Percentiles rank a stretch among this genome's conserved stretches.
These are phyloP conservation scores for Galeopterus variegatus DNA, from an alignment of 2,113 vertebrate species.

Conservation along the genomic window DNA sequence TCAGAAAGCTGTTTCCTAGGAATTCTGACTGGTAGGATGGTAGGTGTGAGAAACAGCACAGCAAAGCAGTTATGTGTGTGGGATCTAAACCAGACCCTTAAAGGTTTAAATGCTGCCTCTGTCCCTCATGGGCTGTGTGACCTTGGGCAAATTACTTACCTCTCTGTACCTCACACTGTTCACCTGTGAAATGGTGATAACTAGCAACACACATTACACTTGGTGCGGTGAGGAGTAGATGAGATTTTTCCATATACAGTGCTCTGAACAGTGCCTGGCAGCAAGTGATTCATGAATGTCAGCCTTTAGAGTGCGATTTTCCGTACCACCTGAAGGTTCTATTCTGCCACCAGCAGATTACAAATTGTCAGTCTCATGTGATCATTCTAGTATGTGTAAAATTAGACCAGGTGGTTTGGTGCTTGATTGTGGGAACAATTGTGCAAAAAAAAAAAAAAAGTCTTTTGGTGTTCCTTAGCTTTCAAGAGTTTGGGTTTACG, in stretches of 20 bases:
- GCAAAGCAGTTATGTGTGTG: neutral
- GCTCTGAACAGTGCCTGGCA: neutral
- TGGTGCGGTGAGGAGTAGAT: neutral
- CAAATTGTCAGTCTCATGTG: neutral
- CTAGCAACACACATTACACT: neutral
- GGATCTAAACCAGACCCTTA: neutral
- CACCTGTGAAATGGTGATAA: neutral
- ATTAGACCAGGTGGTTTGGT: neutral
- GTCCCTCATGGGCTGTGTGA: neutral
- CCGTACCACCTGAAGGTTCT: neutral
- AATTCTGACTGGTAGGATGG: neutral
- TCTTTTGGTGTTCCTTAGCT: neutral
- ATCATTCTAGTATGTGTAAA: neutral
- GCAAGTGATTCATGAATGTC: neutral
- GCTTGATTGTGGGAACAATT: neutral
- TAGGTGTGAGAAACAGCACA: neutral
- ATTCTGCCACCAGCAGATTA: neutral
- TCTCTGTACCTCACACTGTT: neutral
- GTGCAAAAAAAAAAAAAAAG: neutral
- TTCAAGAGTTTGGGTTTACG: conserved; percentile 33
- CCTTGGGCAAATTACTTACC: neutral
- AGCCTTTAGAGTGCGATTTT: neutral
- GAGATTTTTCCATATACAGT: neutral
- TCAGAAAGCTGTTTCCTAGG: neutral
- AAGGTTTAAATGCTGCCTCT: neutral